Evolutionary conservation across 2,888 invertebrate species (phyloP), one percentile per base, ranked within the genome.

Genomic region (Nephrotoma appendiculata): DNA sequence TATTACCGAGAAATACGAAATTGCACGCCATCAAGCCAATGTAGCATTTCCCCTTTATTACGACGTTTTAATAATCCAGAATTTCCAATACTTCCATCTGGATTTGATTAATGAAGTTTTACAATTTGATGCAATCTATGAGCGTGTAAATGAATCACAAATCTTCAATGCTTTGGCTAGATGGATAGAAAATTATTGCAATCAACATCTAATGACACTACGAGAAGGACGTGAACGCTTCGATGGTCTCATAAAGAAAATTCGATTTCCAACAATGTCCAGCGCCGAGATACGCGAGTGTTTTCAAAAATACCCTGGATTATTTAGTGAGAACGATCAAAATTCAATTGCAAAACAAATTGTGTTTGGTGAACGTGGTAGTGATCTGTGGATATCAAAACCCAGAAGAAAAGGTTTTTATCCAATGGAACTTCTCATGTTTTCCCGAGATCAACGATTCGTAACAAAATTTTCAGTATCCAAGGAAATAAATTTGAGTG

Each of bases 391-490:
- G 45, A 9, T 45, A 45, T 45, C 45, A 11, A 6, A 45, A 45
- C 45, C 11, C 45, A 45, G 45, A 45, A 7, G 45, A 11, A 4
- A 45, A 7, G 4, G 1, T 7, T 9, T 11, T 11, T 45, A 3
- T 3, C 4, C 4, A 11, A 4, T 0, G 0, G 45, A 0, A 0
- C 1, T 4, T 7, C 7, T 1, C 1, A 6, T 1, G 0, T 9
- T 45, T 6, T 11, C 9, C 9, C 45, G 45, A 11, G 45, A 45
- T 11, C 4, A 1, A 2, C 3, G 0, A 43, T 43, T 43, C 0
- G 43, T 2, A 45, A 31, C 31, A 31, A 31, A 31, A 31, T 45
- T 45, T 45, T 45, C 45, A 11, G 45, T 45, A 6, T 45, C 45
- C 0, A 45, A 45, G 6, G 11, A 45, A 9, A 45, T 12, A 3